Percentiles rank a stretch among this genome's conserved stretches.
Conservation (phyloP, 2,113 vertebrate species). For the Vanacampus margaritifer region DNA sequence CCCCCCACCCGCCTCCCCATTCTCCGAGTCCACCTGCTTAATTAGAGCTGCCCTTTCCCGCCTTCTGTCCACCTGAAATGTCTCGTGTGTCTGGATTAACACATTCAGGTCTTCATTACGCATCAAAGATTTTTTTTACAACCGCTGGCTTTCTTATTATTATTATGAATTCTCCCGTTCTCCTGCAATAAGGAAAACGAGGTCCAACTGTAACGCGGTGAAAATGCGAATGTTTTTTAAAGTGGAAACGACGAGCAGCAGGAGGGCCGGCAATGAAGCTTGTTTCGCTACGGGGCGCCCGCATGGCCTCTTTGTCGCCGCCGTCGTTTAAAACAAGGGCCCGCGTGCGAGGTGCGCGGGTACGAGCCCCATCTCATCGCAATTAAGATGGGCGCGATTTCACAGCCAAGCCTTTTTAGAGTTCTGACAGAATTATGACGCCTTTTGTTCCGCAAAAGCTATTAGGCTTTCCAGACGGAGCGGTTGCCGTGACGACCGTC, state of each 20-base stretch:
- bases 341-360: constrained; percentile 30
- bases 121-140: constrained; percentile 24
- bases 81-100: constrained; percentile 47
- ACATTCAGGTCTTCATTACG: constrained; percentile 51
- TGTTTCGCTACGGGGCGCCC: constrained; percentile 22
- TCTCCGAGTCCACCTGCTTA: constrained; percentile 49
- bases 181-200: constrained; percentile 30
- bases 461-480: constrained; percentile 53
- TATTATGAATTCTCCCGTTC: constrained; percentile 23
- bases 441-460: constrained; percentile 52
- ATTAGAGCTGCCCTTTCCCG: constrained; percentile 49
- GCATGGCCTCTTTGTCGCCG: constrained; percentile 36
- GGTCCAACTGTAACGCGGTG: constrained; percentile 8
- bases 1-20: constrained; percentile 26
- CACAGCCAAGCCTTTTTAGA: constrained; percentile 33
- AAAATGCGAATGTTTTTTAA: constrained; percentile 28
- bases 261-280: constrained; percentile 25
- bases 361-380: constrained; percentile 35
- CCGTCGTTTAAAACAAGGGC: constrained; percentile 40
- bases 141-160: constrained; percentile 20
- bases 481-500: constrained; percentile 56
- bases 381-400: constrained; percentile 59
- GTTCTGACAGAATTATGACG: constrained; percentile 56
- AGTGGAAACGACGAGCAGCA: constrained; percentile 38
- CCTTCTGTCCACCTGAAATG: constrained; percentile 55